Conservation (phyloP, 2,113 vertebrate genomes). For the Ciconia maguari region DNA sequence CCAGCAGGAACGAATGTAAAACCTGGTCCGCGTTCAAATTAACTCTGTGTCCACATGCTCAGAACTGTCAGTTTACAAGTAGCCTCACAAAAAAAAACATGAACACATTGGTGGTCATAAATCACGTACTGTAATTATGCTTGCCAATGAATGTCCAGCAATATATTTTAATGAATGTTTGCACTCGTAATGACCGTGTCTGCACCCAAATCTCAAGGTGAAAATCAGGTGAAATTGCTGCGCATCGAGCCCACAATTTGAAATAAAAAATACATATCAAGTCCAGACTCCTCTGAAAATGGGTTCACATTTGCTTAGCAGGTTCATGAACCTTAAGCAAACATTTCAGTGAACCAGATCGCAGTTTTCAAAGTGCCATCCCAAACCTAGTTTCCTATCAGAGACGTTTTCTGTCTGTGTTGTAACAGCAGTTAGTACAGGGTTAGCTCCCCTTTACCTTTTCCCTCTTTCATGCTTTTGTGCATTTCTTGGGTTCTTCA, state of each 20-base stretch:
- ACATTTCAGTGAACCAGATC: not conserved
- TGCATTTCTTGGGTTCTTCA: not conserved
- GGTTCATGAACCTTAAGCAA: not conserved
- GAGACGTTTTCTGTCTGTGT: not conserved
- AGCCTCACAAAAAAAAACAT: not conserved
- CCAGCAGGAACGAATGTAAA: not conserved
- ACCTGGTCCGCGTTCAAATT: not conserved
- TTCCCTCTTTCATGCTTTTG: not conserved
- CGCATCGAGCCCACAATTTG: fast-evolving
- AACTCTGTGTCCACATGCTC: fast-evolving
- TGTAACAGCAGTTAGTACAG: not conserved
- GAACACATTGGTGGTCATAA: not conserved
- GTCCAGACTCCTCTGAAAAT: not conserved
- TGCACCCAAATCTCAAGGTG: not conserved
- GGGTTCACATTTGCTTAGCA: not conserved
- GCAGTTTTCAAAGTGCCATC: not conserved
- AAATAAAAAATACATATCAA: not conserved
- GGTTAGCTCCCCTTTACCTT: not conserved
- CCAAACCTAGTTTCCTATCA: not conserved
- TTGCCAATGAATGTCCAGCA: not conserved
- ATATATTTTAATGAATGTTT: not conserved
- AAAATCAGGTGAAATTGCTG: not conserved
- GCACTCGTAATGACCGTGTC: not conserved
- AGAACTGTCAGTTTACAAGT: not conserved
- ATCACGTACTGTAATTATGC: not conserved